These are phyloP conservation scores for Pedionomus torquatus DNA, from an alignment of 2,113 vertebrate species.

Conservation along the genomic window DNA sequence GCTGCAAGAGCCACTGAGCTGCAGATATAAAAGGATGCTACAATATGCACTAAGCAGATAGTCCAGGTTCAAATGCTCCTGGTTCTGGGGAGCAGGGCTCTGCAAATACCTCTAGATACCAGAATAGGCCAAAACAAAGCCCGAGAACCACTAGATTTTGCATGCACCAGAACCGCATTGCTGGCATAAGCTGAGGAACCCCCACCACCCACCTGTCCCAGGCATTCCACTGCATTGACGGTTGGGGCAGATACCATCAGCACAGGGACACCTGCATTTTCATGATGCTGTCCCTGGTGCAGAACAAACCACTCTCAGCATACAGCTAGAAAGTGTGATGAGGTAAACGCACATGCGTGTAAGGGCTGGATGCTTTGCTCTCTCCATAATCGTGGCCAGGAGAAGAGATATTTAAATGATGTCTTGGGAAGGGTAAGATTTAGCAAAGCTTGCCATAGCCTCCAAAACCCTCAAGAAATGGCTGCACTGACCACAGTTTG, in stretches of 20 bases:
- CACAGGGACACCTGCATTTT: not conserved
- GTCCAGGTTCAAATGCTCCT: not conserved
- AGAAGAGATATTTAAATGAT: not conserved
- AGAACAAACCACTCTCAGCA: not conserved
- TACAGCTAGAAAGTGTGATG: rapidly evolving
- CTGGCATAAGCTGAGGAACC: not conserved
- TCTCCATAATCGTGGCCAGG: not conserved
- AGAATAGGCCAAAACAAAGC: not conserved
- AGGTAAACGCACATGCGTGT: rapidly evolving
- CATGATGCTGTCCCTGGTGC: not conserved
- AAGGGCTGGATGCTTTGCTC: not conserved
- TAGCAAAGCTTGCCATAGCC: not conserved
- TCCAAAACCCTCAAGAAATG: not conserved
- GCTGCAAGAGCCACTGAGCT: not conserved
- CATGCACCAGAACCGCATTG: not conserved
- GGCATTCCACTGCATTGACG: not conserved
- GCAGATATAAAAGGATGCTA: not conserved
- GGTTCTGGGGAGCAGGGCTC: not conserved
- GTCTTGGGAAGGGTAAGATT: not conserved
- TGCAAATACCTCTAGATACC: not conserved
- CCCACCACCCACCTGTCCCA: not conserved
- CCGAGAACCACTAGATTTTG: not conserved
- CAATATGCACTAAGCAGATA: not conserved
- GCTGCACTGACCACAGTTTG: not conserved
- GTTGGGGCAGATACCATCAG: not conserved